Conservation (phyloP, 1,140 invertebrate species). For the Drosophila triauraria region DNA sequence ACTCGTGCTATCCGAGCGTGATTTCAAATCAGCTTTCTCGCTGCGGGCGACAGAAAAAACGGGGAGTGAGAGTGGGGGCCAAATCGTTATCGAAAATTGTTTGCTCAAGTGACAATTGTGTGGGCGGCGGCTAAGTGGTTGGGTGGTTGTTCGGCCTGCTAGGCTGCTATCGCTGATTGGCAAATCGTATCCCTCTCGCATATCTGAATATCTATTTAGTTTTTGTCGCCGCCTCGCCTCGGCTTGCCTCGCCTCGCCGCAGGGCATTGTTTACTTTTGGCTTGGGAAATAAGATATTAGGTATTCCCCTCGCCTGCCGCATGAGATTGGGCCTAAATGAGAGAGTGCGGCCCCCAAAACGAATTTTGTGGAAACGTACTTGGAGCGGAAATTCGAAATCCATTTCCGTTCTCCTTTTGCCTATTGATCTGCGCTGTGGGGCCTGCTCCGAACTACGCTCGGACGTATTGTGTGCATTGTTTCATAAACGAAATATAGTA, state of each 20-base stretch:
- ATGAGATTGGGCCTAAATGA: slow-evolving; percentile 21
- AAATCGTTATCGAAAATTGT: slow-evolving; percentile 67
- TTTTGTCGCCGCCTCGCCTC: slow-evolving; percentile 22
- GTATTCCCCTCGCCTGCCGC: slow-evolving; percentile 20
- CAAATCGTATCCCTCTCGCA: slow-evolving; percentile 66
- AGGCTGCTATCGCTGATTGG: slow-evolving; percentile 63
- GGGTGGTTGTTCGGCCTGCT: slow-evolving; percentile 14
- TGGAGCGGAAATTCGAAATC: slow-evolving; percentile 73
- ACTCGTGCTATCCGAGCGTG: slow-evolving; percentile 85
- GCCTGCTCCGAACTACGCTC: slow-evolving; percentile 21
- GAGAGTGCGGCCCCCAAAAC: slow-evolving; percentile 8
- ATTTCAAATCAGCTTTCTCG: slow-evolving; percentile 85
- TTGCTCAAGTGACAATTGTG: slow-evolving; percentile 67
- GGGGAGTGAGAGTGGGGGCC: slow-evolving; percentile 11
- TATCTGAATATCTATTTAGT: slow-evolving; percentile 76
- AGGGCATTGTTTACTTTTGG: slow-evolving; percentile 54
- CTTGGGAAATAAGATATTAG: slow-evolving; percentile 70
- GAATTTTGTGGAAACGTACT: slow-evolving; percentile 37
- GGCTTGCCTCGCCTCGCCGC: slow-evolving; percentile 30
- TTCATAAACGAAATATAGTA: slow-evolving; percentile 65
- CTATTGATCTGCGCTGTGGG: slow-evolving; percentile 45
- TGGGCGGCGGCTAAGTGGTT: slow-evolving; percentile 39
- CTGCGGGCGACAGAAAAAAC: slow-evolving; percentile 63
- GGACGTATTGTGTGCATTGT: slow-evolving; percentile 19
- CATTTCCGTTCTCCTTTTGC: slow-evolving; percentile 59